Evolutionary conservation across 2,797 vertebrate genomes (phyloP).

Genomic region (Pipistrellus pygmaeus): DNA sequence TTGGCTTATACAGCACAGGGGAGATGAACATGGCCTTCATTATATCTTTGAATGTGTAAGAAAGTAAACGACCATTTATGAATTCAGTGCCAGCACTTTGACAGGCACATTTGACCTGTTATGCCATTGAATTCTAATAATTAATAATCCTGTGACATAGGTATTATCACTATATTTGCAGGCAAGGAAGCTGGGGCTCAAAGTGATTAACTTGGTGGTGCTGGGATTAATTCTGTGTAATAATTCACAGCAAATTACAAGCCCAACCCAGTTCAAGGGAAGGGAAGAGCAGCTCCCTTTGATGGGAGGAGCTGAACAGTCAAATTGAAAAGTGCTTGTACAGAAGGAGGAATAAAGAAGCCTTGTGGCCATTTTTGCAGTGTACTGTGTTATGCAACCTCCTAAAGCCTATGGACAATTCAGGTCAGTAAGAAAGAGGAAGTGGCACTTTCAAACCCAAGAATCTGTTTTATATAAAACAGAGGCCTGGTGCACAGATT

Average conservation of each 20-base stretch:
- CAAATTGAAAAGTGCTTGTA: neutral
- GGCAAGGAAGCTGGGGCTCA: neutral
- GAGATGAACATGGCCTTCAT: constrained; percentile 28
- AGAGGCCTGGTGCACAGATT: too few relatives aligned
- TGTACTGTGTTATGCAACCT: neutral
- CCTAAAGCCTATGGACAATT: neutral
- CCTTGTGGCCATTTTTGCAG: neutral
- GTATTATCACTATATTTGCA: neutral
- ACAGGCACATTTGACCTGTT: neutral
- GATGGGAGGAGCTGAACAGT: neutral
- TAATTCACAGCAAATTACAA: neutral
- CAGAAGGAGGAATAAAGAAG: neutral
- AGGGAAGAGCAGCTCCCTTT: neutral
- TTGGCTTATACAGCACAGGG: constrained; percentile 8
- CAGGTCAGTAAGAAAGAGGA: constrained; percentile 5
- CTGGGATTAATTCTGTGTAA: neutral
- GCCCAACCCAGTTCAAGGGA: neutral
- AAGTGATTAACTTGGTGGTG: neutral
- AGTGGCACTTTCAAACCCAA: neutral
- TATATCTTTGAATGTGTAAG: neutral
- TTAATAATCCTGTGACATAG: neutral
- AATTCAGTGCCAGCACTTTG: neutral
- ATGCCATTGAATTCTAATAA: neutral
- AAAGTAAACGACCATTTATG: neutral
- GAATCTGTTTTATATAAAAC: neutral